Base-by-base conservation (phyloP, 2,888 invertebrate species). In the Asteroscopus sphinx region DNA sequence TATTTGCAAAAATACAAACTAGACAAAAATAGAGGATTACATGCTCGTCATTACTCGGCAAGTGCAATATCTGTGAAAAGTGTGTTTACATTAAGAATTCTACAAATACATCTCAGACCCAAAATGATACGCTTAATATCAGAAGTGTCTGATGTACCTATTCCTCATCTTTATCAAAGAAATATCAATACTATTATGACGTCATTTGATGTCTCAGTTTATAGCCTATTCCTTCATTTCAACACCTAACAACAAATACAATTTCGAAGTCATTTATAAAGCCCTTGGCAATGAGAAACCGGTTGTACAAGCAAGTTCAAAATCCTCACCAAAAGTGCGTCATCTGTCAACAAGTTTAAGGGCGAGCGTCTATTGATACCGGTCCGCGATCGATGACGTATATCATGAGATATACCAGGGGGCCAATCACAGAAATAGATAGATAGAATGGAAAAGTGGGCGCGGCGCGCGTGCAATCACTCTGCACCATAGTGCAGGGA, bases 281-380 rank as follows among this genome's bases (percentile, higher is more conserved):
- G 36, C 53, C 58, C 35, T 55, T 51, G 51, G 44, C 42, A 69
- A 37, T 70, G 30, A n/a, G 12, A 41, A 71, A 75, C 73, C 54
- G 68, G 75, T 71, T 74, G 37, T 58, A 42, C 41, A 48, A 46
- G 61, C 54, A 73, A 63, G 72, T 73, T 71, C 54, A 68, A 75
- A 64, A 59, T 71, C 63, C 62, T 66, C 45, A 69, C 63, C 48
- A 63, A 67, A 63, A 56, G 41, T 56, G 17, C 40, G 39, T 56
- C 39, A 59, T 56, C 35, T 54, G 68, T 74, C 68, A 71, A 55
- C 41, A 45, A 44, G 16, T 26, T 55, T 55, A 36, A 51, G 16
- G 26, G 28, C n/a, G 30, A n/a, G 25, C 49, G 40, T 58, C 33
- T 54, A 55, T 65, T 32, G 48, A 49, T 17, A 55, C 36, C 16